These are phyloP conservation scores for Riparia riparia DNA, from an alignment of 2,113 vertebrate species.

Conservation along the genomic window DNA sequence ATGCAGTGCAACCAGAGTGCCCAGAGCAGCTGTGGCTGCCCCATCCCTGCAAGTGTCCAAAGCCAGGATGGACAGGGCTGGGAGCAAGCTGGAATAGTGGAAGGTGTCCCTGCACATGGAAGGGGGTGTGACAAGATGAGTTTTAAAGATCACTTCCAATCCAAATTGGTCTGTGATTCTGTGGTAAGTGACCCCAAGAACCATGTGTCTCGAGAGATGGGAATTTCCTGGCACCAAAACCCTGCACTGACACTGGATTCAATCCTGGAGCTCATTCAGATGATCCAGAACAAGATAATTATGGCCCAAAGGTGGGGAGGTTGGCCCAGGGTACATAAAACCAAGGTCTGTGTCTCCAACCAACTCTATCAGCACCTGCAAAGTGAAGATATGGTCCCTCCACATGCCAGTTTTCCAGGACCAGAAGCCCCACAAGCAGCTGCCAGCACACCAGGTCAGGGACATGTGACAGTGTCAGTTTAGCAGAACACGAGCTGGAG, in stretches of 20 bases:
- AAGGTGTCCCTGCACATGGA: background rate
- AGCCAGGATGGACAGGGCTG: background rate
- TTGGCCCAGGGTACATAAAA: background rate
- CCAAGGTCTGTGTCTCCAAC: background rate
- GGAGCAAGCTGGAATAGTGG: background rate
- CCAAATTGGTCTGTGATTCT: background rate
- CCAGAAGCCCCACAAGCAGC: background rate
- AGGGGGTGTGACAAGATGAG: background rate
- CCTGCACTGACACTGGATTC: background rate
- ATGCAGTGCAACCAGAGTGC: fast-evolving
- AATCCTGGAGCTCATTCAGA: background rate
- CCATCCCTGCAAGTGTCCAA: background rate
- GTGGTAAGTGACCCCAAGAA: background rate
- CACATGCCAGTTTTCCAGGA: background rate
- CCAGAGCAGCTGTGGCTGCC: background rate
- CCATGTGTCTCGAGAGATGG: fast-evolving
- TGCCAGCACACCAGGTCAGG: background rate
- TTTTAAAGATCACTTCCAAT: background rate
- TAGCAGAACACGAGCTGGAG: fast-evolving
- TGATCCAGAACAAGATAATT: background rate
- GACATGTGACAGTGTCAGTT: too few relatives aligned
- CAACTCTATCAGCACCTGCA: background rate
- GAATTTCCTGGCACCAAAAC: background rate
- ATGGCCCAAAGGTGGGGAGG: background rate
- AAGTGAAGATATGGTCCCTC: background rate